Evolutionary conservation across 1,140 invertebrate genomes (phyloP).

Genomic region (Spodoptera frugiperda): DNA sequence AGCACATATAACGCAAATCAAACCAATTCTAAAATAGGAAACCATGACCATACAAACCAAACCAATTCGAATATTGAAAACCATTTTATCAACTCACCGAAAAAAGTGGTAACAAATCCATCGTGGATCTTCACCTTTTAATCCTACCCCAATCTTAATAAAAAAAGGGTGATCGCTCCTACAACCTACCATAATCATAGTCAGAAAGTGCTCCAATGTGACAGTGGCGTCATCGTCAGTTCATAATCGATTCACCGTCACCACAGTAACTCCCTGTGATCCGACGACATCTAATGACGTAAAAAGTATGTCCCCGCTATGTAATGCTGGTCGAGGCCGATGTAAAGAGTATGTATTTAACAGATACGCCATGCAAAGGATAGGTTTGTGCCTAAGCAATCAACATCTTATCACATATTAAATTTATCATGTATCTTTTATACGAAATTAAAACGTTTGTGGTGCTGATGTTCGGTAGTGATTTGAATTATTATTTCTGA

Average conservation of each 20-base stretch:
- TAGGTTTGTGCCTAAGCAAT: constrained; percentile 15
- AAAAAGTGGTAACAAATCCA: too few species aligned
- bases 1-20: too few species aligned
- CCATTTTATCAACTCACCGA: too few species aligned
- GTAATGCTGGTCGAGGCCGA: constrained; percentile 68
- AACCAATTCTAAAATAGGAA: too few species aligned
- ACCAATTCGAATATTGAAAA: too few species aligned
- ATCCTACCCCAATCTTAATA: neutral
- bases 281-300: constrained; percentile 81
- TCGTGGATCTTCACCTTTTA: neutral
- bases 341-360: constrained; percentile 57
- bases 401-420: too few species aligned
- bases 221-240: constrained; percentile 41
- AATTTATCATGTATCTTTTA: too few species aligned
- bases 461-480: too few species aligned
- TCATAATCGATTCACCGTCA: constrained; percentile 75
- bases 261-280: constrained; percentile 71
- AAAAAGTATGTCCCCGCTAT: constrained; percentile 82
- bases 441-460: too few species aligned
- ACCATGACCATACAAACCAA: too few species aligned
- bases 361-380: constrained; percentile 6
- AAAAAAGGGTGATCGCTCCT: neutral
- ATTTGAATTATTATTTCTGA: too few species aligned
- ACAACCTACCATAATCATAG: constrained; percentile 18
- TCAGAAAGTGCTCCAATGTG: constrained; percentile 47